Base-by-base conservation (phyloP, 1,140 invertebrate species). In the Temnothorax longispinosus region DNA sequence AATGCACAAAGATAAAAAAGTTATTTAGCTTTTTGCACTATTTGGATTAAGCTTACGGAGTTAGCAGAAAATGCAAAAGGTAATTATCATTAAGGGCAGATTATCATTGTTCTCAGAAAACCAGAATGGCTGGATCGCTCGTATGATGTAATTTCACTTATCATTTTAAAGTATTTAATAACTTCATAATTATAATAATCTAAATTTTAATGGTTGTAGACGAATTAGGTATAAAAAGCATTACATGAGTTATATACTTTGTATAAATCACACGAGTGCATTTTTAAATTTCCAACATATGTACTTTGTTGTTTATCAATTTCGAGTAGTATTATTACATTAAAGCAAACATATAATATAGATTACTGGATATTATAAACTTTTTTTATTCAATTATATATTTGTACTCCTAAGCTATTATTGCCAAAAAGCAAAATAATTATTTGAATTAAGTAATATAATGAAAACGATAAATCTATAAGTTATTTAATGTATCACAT, bases 201-300 rank as follows among this genome's bases (percentile, higher is more conserved):
- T 56, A 15, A 41, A 76, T 76, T 76, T 76, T 76, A 76, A 76
- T 76, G 27, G 2, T 15, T 27, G 18, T 41, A 27, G n/a, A 75
- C 7, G 32, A 75, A 56, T 52, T n/a, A 21, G 35, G 38, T 41
- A 4, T 47, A 32, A 62, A 41, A 56, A 15, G 15, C 6, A 32
- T 60, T 60, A 44, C 18, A n/a, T 44, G 18, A 41, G n/a, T 8
- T 21, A 15, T 41, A 64, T 41, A 64, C 0, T 64, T 64, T 27
- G 1, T 27, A 27, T 27, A 65, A 41, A 65, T 15, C n/a, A 5
- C n/a, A 15, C 0, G 2, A 72, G 18, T 74, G 15, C 44, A 60
- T 1, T 35, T 38, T 76, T 18, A 18, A 76, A 47, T 60, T 62
- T 60, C 27, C 1, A 6, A 76, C 21, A 60, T 44, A 58, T 58